Evolutionary conservation across 2,113 vertebrate genomes (phyloP), one percentile per base, ranked within the genome.

Genomic region (Myocastor coypus): DNA sequence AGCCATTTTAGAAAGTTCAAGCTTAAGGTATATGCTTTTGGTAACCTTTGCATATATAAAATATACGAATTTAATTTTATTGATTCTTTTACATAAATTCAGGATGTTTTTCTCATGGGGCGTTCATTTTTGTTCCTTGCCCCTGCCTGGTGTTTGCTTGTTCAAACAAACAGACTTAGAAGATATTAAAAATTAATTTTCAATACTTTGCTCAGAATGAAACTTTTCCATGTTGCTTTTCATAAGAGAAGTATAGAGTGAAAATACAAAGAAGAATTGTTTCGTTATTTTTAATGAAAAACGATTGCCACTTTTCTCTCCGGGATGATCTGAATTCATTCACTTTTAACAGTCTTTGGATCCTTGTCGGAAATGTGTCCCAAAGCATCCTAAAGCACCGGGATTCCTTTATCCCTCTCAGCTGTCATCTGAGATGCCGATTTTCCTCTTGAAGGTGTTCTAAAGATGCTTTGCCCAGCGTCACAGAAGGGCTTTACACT

Each of bases 371-470:
- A 50, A 82, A 93, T 64, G 13, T 87, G n/a, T 92, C 61, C 90
- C 71, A 50, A 78, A 83, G 64, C 89, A n/a, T 14, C 57, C 26
- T 34, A 0, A 20, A 52, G n/a, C 0, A 1, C 17, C 82, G 59
- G 42, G 81, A 59, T 78, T 90, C 81, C 68, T 69, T 83, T 52
- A 86, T 82, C 30, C n/a, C 2, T 85, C 55, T 82, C 69, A 94
- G 37, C 71, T 96, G 84, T 92, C 94, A 66, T 87, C 82, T 68
- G 17, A 42, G 87, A 68, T 92, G 93, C 96, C 90, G 83, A 2
- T 85, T 95, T 94, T 69, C 96, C 92, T 95, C 84, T 82, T 82
- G 71, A 95, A 73, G 83, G 61, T 82, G 40, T 88, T 95, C 89
- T 86, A 75, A 95, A 82, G 84, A 92, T 88, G 81, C 63, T 96